Evolutionary conservation across 2,113 vertebrate genomes (phyloP).

Genomic region (Spermophilus dauricus): DNA sequence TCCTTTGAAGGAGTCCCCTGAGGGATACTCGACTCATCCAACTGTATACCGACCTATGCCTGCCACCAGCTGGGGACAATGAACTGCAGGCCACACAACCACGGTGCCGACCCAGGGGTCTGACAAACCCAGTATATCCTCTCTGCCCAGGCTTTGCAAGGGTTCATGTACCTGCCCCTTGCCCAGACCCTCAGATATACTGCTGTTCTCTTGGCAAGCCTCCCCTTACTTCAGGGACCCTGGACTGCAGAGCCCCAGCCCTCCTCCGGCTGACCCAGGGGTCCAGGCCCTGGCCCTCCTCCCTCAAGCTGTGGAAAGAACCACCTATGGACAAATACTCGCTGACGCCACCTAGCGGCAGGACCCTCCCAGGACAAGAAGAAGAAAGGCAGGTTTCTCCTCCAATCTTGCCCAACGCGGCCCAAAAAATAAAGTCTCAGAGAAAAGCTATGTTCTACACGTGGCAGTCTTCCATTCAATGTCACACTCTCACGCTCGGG

Average conservation of each 20-base stretch:
- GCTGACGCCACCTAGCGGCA: not conserved
- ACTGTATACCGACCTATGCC: no score
- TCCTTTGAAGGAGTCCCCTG: no score
- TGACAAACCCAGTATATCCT: rapidly evolving
- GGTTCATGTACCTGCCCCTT: no score
- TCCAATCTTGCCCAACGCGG: not conserved
- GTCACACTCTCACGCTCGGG: not conserved
- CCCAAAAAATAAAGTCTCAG: not conserved
- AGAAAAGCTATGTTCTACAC: not conserved
- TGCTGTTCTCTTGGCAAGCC: not conserved
- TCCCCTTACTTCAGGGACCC: not conserved
- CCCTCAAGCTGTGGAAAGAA: not conserved
- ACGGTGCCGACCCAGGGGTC: no score
- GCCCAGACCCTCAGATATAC: not conserved
- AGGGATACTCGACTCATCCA: no score
- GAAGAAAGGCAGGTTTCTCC: not conserved
- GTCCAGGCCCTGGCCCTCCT: not conserved
- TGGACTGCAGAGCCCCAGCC: not conserved
- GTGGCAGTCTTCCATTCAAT: no score
- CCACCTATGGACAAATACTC: not conserved
- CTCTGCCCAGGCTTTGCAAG: no score
- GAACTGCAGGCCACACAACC: no score
- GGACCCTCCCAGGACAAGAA: not conserved
- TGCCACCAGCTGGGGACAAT: no score
- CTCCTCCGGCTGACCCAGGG: not conserved